phyloP scores from a whole-genome alignment of 1,140 invertebrate species.

The Nasonia vitripennis region DNA sequence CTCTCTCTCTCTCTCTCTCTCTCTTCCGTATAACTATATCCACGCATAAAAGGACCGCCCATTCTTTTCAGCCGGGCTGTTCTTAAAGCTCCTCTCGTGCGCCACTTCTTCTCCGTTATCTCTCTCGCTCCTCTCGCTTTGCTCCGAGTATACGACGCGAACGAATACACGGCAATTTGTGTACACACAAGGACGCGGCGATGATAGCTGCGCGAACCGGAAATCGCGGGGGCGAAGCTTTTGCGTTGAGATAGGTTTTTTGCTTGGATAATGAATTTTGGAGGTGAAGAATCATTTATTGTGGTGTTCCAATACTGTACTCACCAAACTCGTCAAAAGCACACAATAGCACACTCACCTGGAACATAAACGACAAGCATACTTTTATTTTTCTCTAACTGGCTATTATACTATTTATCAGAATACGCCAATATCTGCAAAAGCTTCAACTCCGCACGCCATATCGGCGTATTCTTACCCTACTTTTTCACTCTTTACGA shows the following conservation, averaged over 20 bases:
- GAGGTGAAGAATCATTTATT: no score
- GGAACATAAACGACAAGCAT: no score
- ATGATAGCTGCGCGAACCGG: background rate
- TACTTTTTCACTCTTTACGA: constrained; percentile 8
- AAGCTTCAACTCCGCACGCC: no score
- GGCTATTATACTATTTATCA: no score
- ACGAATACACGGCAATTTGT: constrained; percentile 38
- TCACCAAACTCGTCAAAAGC: no score
- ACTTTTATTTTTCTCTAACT: no score
- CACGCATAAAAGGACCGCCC: background rate
- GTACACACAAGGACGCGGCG: background rate
- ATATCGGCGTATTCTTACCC: background rate
- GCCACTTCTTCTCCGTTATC: constrained; percentile 45
- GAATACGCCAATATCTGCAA: no score
- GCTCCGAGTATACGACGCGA: constrained; percentile 11
- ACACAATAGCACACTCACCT: no score
- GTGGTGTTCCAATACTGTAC: no score
- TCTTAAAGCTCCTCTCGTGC: constrained; percentile 12
- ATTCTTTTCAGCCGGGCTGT: constrained; percentile 19
- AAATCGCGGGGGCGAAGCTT: background rate
- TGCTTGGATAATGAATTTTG: no score
- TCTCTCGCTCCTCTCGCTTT: constrained; percentile 33
- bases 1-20: background rate
- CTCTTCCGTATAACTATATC: background rate
- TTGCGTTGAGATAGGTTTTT: background rate